Percentiles rank a stretch among this genome's conserved stretches.
Conservation (phyloP, 30 jellyfish, hydroid and myxozoan species). For the Hydractinia symbiolongicarpus region DNA sequence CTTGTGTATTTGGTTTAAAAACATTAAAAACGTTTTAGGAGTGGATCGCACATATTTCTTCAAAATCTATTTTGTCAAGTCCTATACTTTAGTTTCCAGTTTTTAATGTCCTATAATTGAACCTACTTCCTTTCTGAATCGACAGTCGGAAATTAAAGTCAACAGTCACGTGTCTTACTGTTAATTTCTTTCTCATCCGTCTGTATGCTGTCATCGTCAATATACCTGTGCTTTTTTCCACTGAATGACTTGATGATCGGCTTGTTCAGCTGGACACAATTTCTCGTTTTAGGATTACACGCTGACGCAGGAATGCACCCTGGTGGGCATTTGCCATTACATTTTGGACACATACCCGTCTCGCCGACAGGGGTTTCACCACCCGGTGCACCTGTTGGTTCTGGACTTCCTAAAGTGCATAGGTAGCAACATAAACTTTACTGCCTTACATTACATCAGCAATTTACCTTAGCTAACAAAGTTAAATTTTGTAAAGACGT, state of each 20-base stretch:
- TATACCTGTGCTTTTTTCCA: not conserved
- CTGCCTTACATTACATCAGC: too few relatives aligned
- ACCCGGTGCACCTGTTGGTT: conserved; percentile 10
- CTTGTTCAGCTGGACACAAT: conserved; percentile 3
- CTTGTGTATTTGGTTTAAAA: too few relatives aligned
- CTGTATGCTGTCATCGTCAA: not conserved
- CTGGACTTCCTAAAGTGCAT: conserved; percentile 7
- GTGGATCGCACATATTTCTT: too few relatives aligned
- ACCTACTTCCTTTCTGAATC: too few relatives aligned
- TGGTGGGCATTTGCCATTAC: conserved; percentile 17
- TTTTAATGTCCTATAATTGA: not conserved
- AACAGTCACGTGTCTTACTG: conserved; percentile 12
- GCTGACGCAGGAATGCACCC: conserved; percentile 16
- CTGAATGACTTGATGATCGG: conserved; percentile 14
- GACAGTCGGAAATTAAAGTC: too few relatives aligned
- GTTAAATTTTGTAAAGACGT: too few relatives aligned
- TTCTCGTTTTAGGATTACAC: conserved; percentile 34
- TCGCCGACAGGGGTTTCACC: not conserved
- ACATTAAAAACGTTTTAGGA: too few relatives aligned
- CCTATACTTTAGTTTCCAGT: too few relatives aligned
- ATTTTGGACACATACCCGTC: conserved; percentile 1
- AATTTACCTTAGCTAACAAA: too few relatives aligned
- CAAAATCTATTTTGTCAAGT: too few relatives aligned
- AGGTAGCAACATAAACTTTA: too few relatives aligned
- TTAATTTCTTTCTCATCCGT: conserved; percentile 34